Evolutionary conservation across 2,888 invertebrate genomes (phyloP).

Genomic region (Drosophila merina): DNA sequence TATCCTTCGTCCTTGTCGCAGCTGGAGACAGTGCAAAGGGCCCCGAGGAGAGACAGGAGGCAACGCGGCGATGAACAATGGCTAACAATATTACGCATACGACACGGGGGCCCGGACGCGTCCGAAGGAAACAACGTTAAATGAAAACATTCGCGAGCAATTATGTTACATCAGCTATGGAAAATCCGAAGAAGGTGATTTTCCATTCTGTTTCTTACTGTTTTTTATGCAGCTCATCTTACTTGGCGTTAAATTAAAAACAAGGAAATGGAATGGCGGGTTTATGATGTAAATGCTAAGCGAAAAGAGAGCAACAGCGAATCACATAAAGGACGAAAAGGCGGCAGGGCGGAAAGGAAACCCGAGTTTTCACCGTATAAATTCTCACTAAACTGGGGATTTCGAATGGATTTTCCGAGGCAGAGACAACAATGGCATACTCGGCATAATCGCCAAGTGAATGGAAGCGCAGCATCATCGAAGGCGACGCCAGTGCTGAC

Average conservation of each 20-base stretch:
- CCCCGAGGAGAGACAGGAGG: slow-evolving; percentile 35
- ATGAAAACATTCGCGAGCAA: slow-evolving; percentile 57
- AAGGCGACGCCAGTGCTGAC: slow-evolving; percentile 32
- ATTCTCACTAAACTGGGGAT: slow-evolving; percentile 80
- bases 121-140: slow-evolving; percentile 31
- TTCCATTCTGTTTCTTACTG: neutral
- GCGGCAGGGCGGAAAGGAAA: slow-evolving; percentile 1
- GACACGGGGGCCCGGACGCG: slow-evolving; percentile 35
- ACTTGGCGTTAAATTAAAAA: slow-evolving; percentile 71
- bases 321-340: slow-evolving; percentile 14
- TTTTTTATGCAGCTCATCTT: slow-evolving; percentile 20
- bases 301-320: slow-evolving; percentile 13
- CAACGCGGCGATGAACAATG: slow-evolving; percentile 54
- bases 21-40: slow-evolving; percentile 17
- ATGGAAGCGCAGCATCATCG: slow-evolving; percentile 77
- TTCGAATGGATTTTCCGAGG: slow-evolving; percentile 74
- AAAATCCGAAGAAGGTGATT: slow-evolving; percentile 21
- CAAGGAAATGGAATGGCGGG: slow-evolving; percentile 45
- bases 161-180: slow-evolving; percentile 55
- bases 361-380: slow-evolving; percentile 66
- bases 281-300: slow-evolving; percentile 50
- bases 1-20: slow-evolving; percentile 18
- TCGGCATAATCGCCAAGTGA: slow-evolving; percentile 72
- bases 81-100: slow-evolving; percentile 68
- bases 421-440: slow-evolving; percentile 68